Evolutionary conservation across 2,888 invertebrate species (phyloP), one percentile per base, ranked within the genome.

Genomic region (Linnaemya tessellans): DNA sequence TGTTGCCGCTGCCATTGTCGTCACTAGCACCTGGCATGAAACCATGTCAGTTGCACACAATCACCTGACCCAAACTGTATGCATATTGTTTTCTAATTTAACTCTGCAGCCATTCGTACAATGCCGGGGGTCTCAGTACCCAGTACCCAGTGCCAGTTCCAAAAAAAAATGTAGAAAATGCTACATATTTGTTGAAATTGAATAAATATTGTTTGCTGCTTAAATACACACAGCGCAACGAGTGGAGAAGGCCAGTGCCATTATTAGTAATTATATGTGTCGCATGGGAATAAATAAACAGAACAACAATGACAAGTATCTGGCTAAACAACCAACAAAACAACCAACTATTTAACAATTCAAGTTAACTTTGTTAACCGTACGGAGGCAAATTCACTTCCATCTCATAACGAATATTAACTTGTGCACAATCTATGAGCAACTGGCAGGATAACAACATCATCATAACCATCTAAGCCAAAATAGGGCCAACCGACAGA

Each of bases 191-290:
- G 62, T 35, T 41, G 8, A 18, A 77, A 78, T 49, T 78, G 51
- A 51, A 60, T 70, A 20, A 70, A 41, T 70, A 18, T 58, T 77
- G 35, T 49, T 41, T 49, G 35, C 65, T 35, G 18, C 60, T 68
- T 13, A 35, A 58, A 49, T 25, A 64, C 18, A 56, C 25, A 54
- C 7, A 56, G 35, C 51, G 35, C 51, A 18, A 22, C 51, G 13
- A 18, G 49, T 15, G 54, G 18, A 22, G 25, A 11, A 13, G 38
- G 11, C 51, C 51, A 38, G 62, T 73, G 51, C 68, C 73, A 82
- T 78, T 79, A 85, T 74, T 35, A 85, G 74, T 82, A 85, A 85
- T 85, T 85, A 85, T 79, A 65, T 75, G 70, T 79, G 65, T 82
- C 43, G 81, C 79, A 62, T 70, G 58, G 8, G 64, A 30, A 71